Percentiles rank a stretch among this genome's conserved stretches.
phyloP scores from a whole-genome alignment of 1,140 invertebrate species.

The Tetramorium alpestre region DNA sequence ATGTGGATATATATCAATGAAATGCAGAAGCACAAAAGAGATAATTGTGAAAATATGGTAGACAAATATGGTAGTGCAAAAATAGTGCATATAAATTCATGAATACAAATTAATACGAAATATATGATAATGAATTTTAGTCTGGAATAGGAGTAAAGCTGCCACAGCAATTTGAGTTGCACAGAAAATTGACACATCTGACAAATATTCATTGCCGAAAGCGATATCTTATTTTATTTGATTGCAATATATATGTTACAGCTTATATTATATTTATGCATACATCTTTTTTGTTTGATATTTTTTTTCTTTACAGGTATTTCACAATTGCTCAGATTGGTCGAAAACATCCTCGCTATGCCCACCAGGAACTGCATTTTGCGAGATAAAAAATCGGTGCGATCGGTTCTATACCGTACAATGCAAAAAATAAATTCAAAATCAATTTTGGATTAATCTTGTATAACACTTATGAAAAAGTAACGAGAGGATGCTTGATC shows the following conservation, averaged over 20 bases:
- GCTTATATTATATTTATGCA: neutral
- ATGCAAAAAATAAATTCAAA: conserved; percentile 70
- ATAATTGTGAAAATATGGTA: neutral
- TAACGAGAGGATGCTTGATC: neutral
- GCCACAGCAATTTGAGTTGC: neutral
- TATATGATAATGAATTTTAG: neutral
- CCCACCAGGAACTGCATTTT: conserved; percentile 87
- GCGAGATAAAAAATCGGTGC: conserved; percentile 85
- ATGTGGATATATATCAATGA: neutral
- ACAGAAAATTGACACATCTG: neutral
- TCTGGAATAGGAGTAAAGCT: neutral
- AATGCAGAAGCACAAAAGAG: neutral
- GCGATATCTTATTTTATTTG: neutral
- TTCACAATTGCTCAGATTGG: conserved; percentile 84
- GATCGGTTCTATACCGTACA: conserved; percentile 87
- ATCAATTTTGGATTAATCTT: neutral
- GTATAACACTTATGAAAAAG: neutral
- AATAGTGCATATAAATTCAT: neutral
- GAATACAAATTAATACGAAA: neutral
- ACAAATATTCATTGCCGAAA: neutral
- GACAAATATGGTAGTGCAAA: neutral
- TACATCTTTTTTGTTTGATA: neutral
- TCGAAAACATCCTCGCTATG: conserved; percentile 85
- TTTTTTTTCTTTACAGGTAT: conserved; percentile 80
- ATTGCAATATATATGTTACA: neutral